Evolutionary conservation across 1,140 invertebrate species (phyloP).

Genomic region (Coelopa frigida): DNA sequence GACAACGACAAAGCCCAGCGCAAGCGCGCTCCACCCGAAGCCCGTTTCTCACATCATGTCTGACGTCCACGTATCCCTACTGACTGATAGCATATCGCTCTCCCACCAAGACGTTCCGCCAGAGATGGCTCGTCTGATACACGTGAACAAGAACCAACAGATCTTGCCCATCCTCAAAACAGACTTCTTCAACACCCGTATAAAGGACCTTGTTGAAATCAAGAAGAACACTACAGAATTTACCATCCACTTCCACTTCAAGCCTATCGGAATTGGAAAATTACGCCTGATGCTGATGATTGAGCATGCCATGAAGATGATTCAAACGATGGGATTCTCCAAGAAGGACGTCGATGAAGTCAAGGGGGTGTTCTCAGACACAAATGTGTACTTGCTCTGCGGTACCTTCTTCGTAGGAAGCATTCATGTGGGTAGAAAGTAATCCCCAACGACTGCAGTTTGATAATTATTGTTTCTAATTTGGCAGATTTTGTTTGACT

Average conservation of each 20-base stretch:
- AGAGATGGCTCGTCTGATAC: slow-evolving; percentile 51
- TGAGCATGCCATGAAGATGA: slow-evolving; percentile 65
- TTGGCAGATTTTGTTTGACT: slow-evolving; percentile 90
- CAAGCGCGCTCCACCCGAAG: slow-evolving; percentile 17
- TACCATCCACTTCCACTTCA: slow-evolving; percentile 53
- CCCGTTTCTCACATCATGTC: slow-evolving; percentile 54
- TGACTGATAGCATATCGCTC: slow-evolving; percentile 54
- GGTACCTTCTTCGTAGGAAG: slow-evolving; percentile 87
- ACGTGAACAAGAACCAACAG: slow-evolving; percentile 55
- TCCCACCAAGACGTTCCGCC: slow-evolving; percentile 52
- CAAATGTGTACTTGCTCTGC: slow-evolving; percentile 87
- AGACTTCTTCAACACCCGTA: slow-evolving; percentile 71
- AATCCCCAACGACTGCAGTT: neutral
- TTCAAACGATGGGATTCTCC: slow-evolving; percentile 75
- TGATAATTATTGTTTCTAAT: neutral
- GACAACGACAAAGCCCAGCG: neutral
- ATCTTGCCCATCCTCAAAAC: slow-evolving; percentile 79
- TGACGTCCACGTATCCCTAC: slow-evolving; percentile 53
- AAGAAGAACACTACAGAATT: slow-evolving; percentile 50
- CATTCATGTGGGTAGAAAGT: slow-evolving; percentile 72
- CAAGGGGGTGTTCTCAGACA: slow-evolving; percentile 93
- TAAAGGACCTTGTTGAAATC: slow-evolving; percentile 64
- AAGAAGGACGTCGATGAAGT: slow-evolving; percentile 94
- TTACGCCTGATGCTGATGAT: slow-evolving; percentile 72
- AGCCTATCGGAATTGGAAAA: slow-evolving; percentile 61